Evolutionary conservation across 1,140 invertebrate species (phyloP), one percentile per base, ranked within the genome.

Genomic region (Oryzaephilus surinamensis): DNA sequence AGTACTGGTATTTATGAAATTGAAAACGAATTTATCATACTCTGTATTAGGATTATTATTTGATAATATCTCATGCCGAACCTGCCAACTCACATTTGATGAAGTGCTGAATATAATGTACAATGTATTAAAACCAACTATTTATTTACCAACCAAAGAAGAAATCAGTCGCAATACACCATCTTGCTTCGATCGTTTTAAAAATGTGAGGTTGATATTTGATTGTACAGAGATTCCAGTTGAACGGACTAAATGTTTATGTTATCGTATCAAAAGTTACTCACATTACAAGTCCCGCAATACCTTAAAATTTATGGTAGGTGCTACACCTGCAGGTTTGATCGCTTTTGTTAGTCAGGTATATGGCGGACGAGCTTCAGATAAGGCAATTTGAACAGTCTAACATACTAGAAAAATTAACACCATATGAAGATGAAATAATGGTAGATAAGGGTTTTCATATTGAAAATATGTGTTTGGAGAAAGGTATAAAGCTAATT

Each of bases 291-390:
- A 45, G 16, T 4, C n/a, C 10, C 31, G 6, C 8, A 7, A 34
- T 11, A 61, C 54, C 23, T 32, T 46, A 20, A 63, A 59, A 47
- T 40, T 51, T 29, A 42, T 61, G 38, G 49, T 51, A 26, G 50
- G 41, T 6, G 42, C 58, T 21, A 45, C 46, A 19, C 55, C 60
- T 23, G 48, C 38, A 8, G 58, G 52, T 14, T 13, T 36, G n/a
- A 49, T 61, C 13, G 39, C 41, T 12, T 61, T 38, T 48, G 15
- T 57, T 11, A 52, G 41, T 12, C 29, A 50, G n/a, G 26, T 43
- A 10, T 57, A 46, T 48, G 55, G 51, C 5, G 58, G 55, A 15
- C 11, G 48, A 19, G 29, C 40, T 8, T 45, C 52, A 14, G 57
- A 58, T 24, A 54, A 44, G 26, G 38, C 29, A 4, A 41, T 60